phyloP scores from a whole-genome alignment of 2,888 invertebrate species.

The Teleiodes luculella region DNA sequence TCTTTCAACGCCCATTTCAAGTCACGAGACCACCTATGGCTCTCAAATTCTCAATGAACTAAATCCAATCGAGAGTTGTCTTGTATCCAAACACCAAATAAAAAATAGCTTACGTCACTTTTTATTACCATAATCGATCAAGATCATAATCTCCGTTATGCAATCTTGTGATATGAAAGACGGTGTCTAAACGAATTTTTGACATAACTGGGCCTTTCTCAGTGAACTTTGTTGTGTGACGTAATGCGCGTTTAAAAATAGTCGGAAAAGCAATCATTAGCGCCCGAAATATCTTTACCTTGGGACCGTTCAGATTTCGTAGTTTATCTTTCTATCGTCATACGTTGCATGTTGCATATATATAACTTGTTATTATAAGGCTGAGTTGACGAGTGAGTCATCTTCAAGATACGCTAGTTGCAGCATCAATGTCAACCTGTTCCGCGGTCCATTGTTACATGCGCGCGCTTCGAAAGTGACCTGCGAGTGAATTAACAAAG shows the following conservation, averaged over 20 bases:
- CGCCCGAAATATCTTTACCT: constrained; percentile 29
- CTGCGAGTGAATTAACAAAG: constrained; percentile 6
- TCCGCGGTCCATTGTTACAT: constrained; percentile 32
- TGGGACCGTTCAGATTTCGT: constrained; percentile 12
- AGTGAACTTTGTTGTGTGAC: constrained; percentile 23
- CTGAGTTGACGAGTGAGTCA: constrained; percentile 7
- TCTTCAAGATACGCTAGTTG: constrained; percentile 32
- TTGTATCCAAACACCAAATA: constrained; percentile 42
- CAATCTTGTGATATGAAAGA: constrained; percentile 56
- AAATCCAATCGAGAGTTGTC: constrained; percentile 53
- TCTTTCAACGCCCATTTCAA: constrained; percentile 35
- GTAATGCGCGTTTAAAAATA: constrained; percentile 24
- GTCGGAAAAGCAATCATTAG: constrained; percentile 15
- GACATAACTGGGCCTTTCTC: constrained; percentile 19
- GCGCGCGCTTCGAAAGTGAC: neutral
- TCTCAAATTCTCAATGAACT: constrained; percentile 41
- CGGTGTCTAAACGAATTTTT: constrained; percentile 31
- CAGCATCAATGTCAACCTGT: constrained; percentile 49
- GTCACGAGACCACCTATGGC: constrained; percentile 43
- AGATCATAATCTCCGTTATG: constrained; percentile 60
- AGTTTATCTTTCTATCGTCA: constrained; percentile 6
- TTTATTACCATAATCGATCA: constrained; percentile 72
- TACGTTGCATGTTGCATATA: too few species aligned
- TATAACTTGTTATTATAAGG: constrained; percentile 4
- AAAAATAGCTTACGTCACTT: constrained; percentile 55